Base-by-base conservation (phyloP, 2,113 vertebrate genomes). In the Vimba vimba region DNA sequence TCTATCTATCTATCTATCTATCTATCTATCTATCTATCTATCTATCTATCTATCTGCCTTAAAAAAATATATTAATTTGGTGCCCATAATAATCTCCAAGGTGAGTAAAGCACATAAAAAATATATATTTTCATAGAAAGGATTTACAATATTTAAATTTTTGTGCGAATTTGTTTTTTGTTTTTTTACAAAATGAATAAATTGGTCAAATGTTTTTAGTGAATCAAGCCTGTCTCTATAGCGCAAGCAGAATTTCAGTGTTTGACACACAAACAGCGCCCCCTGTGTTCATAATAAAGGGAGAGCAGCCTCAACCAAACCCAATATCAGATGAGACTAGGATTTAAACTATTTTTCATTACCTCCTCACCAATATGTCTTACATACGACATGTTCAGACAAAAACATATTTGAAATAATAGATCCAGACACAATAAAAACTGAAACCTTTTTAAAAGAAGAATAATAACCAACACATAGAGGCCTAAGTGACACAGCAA, bases 241-340 rank as follows among this genome's bases (percentile, higher is more conserved):
- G 11, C 30, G 25, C n/a, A 33, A 21, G 19, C 55, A 23, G 0
- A 21, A 21, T 8, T 21, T 30, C 23, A 59, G 25, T 2, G 25
- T 85, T 85, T 71, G 33, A 74, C 59, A 81, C 79, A 76, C 79
- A 75, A 81, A 68, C 17, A 85, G 77, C 86, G 77, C 78, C 86
- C 83, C 83, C 86, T 87, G 77, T 81, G 69, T 76, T 81, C 17
- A 55, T 47, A 45, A 85, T 19, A 0, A 2, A 6, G 13, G n/a
- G 23, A 68, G 1, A 25, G 30, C 79, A 86, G 27, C 27, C 11
- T 77, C 6, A n/a, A 7, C 36, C n/a, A 39, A 45, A 39, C 19
- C 1, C 4, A 17, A 23, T 17, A 11, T 21, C 60, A 36, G 27
- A 45, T 7, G 7, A 10, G 21, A 79, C 47, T 39, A 30, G 60